phyloP scores from a whole-genome alignment of 1,140 invertebrate species.

The Dryas iulia region DNA sequence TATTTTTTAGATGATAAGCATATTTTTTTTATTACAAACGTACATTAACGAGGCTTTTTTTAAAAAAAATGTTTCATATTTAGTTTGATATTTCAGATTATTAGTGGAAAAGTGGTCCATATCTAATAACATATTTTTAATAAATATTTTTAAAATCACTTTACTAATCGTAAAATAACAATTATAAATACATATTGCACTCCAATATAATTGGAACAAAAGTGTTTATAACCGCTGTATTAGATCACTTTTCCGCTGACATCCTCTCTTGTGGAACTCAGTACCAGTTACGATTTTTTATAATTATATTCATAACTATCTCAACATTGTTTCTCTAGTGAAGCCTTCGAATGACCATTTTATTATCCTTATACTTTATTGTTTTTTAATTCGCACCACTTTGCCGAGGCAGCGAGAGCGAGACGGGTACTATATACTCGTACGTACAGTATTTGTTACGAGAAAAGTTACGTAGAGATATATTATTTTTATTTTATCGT shows the following conservation, averaged over 20 bases:
- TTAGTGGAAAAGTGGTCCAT: no score
- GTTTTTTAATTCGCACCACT: conserved; percentile 18
- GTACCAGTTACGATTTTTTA: background rate
- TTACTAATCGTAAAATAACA: no score
- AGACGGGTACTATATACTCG: conserved; percentile 28
- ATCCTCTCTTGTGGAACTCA: background rate
- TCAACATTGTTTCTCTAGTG: background rate
- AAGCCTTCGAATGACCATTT: background rate
- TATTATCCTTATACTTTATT: conserved; percentile 7
- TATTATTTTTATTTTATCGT: background rate
- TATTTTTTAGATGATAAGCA: background rate
- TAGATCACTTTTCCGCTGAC: background rate
- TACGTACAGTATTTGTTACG: conserved; percentile 23
- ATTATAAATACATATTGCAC: no score
- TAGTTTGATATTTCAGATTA: no score
- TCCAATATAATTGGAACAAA: no score
- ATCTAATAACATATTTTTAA: no score
- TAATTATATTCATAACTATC: background rate
- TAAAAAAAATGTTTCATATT: no score
- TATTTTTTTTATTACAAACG: no score
- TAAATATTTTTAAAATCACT: no score
- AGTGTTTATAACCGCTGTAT: no score
- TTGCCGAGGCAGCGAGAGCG: conserved; percentile 21
- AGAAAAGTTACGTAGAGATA: background rate
- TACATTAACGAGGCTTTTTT: no score